These are phyloP conservation scores for Alca torda DNA, from an alignment of 2,797 vertebrate genomes.

Conservation along the genomic window DNA sequence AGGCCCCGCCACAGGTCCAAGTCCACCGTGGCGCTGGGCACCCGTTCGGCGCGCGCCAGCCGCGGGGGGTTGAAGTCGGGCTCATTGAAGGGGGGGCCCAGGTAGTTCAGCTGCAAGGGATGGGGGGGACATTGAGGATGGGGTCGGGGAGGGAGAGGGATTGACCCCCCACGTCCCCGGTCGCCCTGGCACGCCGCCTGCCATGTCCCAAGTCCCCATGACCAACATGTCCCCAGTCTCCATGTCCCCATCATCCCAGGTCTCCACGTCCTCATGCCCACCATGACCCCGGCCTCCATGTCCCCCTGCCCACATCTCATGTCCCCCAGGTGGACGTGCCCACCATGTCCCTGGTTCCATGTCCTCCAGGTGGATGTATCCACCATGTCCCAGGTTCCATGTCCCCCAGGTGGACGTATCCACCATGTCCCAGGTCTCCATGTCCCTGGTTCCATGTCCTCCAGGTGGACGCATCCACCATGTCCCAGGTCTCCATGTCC, in stretches of 20 bases:
- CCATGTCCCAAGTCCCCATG: rapidly evolving
- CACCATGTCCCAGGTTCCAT: too few species aligned
- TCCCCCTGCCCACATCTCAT: background rate
- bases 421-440: too few species aligned
- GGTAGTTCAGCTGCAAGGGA: conserved; percentile 87
- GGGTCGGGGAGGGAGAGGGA: background rate
- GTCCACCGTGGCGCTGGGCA: conserved; percentile 92
- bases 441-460: too few species aligned
- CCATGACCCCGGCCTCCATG: background rate
- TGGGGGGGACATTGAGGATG: background rate
- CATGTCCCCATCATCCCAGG: background rate
- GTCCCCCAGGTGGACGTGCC: background rate
- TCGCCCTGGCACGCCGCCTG: too few species aligned
- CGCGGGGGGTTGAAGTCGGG: conserved; percentile 95
- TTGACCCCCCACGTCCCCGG: too few species aligned
- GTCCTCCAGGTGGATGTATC: too few species aligned
- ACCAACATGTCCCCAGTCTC: background rate
- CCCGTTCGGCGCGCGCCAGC: conserved; percentile 86
- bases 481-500: too few species aligned
- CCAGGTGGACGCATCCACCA: too few species aligned
- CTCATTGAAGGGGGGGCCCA: conserved; percentile 95
- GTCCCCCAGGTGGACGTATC: too few species aligned
- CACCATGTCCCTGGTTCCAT: background rate
- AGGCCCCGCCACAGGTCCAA: conserved; percentile 91
- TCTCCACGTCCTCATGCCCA: too few species aligned